Base-by-base conservation (phyloP, 64 coral and sea anemone species). In the Montipora sp. region DNA sequence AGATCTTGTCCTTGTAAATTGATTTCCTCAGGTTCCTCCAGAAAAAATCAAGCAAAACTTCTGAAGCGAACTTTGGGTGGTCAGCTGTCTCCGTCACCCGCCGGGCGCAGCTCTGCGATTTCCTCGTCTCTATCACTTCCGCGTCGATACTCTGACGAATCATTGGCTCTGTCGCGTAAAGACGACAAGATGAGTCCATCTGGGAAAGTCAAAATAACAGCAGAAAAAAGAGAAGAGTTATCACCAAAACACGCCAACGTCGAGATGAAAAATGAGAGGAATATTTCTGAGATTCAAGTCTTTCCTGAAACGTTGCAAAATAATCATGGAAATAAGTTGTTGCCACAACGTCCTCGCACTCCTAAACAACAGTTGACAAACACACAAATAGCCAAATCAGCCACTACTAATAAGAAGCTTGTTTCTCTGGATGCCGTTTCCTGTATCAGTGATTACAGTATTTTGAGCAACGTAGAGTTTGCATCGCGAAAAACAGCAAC, bases 401-500 rank as follows among this genome's bases (percentile, higher is more conserved):
- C 53, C 22, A 60, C 47, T 36, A 36, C 36, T 13, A 77, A 71
- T 7, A 87, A 83, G 63, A 87, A 51, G 16, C 83, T 78, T 1
- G 92, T 98, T 3, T 92, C 95, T 0, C 78, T 98, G 7, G 95
- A 98, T 27, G 95, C 92, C 10, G 91, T 98, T 57, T 94, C 92
- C 3, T 99, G 94, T 10, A 95, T 95, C 50, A 95, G 94, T 84
- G 94, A 95, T 59, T 95, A 95, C 14, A 93, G 96, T 61, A 73
- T 83, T 13, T 72, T 93, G 3, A 93, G 94, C 80, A 91, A 98
- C 57, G 87, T 93, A 18, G 88, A 98, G 57, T 95, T 83, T 63
- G 83, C 59, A 43, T 91, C 76, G 48, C 70, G 66, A 19, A 51
- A 19, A 5, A 95, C 89, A 78, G 59, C 66, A 58, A 47, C 74